Evolutionary conservation across 2,797 vertebrate species (phyloP).

Genomic region (Anabacerthia variegaticeps): DNA sequence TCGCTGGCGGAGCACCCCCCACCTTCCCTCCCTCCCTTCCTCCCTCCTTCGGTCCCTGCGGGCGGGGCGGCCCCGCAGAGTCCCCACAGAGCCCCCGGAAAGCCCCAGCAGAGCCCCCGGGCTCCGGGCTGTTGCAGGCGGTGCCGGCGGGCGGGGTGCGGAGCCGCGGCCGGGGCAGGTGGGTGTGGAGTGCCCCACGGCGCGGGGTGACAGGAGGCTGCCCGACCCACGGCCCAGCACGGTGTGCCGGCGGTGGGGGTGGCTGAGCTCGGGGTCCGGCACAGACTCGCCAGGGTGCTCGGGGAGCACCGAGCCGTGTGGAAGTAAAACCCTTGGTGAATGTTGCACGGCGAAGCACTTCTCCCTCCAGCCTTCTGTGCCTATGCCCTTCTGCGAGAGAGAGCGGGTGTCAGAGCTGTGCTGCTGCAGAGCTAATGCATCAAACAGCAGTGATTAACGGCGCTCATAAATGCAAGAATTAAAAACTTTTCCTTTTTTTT

Average conservation of each 20-base stretch:
- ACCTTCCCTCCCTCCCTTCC: neutral
- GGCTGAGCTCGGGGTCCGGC: neutral
- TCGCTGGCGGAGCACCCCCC: neutral
- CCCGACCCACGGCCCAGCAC: neutral
- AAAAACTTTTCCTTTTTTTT: neutral
- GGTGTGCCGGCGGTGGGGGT: no score
- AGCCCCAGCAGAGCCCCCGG: neutral
- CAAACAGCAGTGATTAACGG: neutral
- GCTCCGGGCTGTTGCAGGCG: neutral
- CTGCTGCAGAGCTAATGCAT: neutral
- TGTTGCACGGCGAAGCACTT: rapidly evolving
- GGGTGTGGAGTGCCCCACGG: neutral
- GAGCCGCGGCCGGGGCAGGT: neutral
- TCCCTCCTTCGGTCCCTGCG: no score
- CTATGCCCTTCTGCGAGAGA: rapidly evolving
- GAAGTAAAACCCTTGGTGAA: neutral
- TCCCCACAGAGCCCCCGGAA: neutral
- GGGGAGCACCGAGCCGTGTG: rapidly evolving
- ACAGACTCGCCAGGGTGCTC: neutral
- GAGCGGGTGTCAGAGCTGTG: neutral
- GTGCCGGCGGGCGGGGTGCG: no score
- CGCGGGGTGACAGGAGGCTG: neutral
- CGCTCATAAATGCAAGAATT: neutral
- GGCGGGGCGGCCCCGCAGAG: neutral
- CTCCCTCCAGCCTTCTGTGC: neutral